These are phyloP conservation scores for Anthophora plumipes DNA, from an alignment of 2,888 invertebrate genomes.

Conservation along the genomic window DNA sequence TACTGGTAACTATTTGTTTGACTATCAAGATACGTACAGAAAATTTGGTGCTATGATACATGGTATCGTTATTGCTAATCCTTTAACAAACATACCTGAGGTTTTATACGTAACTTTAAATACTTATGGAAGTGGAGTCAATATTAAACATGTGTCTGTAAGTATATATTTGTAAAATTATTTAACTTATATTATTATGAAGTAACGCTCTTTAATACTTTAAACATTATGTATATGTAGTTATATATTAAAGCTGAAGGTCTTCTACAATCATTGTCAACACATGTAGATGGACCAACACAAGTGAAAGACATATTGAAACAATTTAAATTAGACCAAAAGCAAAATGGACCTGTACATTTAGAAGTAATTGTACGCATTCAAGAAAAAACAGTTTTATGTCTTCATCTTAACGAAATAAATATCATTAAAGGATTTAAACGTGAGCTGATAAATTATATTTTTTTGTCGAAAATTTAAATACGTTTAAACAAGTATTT, in stretches of 20 bases:
- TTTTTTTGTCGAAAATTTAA: neutral
- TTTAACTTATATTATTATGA: neutral
- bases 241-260: conserved; percentile 87
- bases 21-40: conserved; percentile 88
- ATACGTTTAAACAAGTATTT: neutral
- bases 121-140: conserved; percentile 86
- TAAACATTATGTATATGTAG: conserved; percentile 80
- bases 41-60: conserved; percentile 87
- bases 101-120: conserved; percentile 87
- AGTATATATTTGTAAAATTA: conserved; percentile 73
- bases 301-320: conserved; percentile 85
- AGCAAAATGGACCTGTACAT: conserved; percentile 86
- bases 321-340: conserved; percentile 84
- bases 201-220: neutral
- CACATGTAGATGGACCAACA: conserved; percentile 86
- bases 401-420: conserved; percentile 89
- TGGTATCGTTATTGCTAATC: conserved; percentile 88
- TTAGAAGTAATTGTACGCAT: conserved; percentile 89
- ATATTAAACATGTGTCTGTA: conserved; percentile 87
- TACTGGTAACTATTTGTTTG: conserved; percentile 90
- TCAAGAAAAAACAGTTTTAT: conserved; percentile 89
- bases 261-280: conserved; percentile 84
- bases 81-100: conserved; percentile 88
- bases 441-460: conserved; percentile 85
- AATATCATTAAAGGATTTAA: conserved; percentile 87